Evolutionary conservation across 2,888 invertebrate genomes (phyloP).

Genomic region (Serrognathus titanus): DNA sequence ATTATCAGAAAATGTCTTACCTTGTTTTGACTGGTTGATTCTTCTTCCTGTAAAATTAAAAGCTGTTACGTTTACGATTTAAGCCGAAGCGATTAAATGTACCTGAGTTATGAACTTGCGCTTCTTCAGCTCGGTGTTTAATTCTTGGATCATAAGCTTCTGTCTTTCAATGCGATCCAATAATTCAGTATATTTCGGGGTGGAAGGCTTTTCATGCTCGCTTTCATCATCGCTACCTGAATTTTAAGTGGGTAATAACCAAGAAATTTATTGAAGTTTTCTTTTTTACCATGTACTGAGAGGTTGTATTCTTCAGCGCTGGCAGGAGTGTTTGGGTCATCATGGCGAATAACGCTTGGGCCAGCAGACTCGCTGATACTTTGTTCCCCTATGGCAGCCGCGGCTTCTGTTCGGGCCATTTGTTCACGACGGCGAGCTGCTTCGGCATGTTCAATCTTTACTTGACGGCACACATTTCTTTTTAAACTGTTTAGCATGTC

Average conservation of each 20-base stretch:
- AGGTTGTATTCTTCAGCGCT: slow-evolving; percentile 12
- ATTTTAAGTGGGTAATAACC: not conserved
- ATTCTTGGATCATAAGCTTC: slow-evolving; percentile 12
- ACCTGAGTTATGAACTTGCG: slow-evolving; percentile 13
- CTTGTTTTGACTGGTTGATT: too few relatives aligned
- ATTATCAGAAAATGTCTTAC: too few relatives aligned
- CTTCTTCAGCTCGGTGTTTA: slow-evolving; percentile 13
- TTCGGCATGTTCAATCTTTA: too few relatives aligned
- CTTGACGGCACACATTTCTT: too few relatives aligned
- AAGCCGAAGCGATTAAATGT: not conserved
- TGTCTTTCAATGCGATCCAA: slow-evolving; percentile 7
- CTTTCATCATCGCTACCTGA: slow-evolving; percentile 8
- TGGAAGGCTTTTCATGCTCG: not conserved
- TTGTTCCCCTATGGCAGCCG: not conserved
- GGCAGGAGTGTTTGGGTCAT: not conserved
- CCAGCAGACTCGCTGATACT: not conserved
- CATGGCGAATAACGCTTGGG: not conserved
- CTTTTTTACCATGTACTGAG: slow-evolving; percentile 11
- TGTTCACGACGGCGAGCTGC: not conserved
- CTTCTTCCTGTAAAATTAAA: too few relatives aligned
- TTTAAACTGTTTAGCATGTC: not conserved
- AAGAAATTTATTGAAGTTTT: not conserved
- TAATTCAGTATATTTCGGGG: slow-evolving; percentile 9
- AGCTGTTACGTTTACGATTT: not conserved
- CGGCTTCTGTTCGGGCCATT: not conserved